Evolutionary conservation across 2,797 vertebrate species (phyloP).

Genomic region (Lutjanus argentimaculatus): DNA sequence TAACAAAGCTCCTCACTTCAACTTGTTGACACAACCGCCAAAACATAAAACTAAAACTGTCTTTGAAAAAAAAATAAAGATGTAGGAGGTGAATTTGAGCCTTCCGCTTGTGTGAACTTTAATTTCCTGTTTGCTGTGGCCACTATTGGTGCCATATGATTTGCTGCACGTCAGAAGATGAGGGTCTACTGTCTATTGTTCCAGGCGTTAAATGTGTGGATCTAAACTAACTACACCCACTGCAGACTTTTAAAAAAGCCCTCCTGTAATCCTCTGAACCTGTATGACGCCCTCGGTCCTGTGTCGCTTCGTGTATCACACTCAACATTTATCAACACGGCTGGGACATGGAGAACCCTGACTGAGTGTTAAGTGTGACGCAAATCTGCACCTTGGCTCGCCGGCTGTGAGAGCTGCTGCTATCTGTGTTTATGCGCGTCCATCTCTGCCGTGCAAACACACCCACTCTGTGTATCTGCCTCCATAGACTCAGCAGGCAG

Average conservation of each 20-base stretch:
- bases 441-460: constrained; percentile 64
- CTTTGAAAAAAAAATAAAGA: no score
- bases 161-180: background rate
- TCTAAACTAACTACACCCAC: background rate
- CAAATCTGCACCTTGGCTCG: constrained; percentile 82
- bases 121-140: background rate
- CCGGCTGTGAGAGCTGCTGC: constrained; percentile 58
- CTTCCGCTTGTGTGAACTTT: background rate
- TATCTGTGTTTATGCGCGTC: constrained; percentile 79
- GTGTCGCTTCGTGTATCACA: constrained; percentile 39
- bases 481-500: constrained; percentile 83
- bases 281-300: constrained; percentile 11
- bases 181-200: background rate
- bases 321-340: constrained; percentile 66
- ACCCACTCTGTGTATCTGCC: constrained; percentile 59
- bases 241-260: background rate
- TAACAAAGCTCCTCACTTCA: no score
- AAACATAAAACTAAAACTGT: no score
- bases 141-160: background rate
- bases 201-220: background rate
- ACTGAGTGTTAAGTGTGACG: constrained; percentile 74
- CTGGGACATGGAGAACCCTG: constrained; percentile 75
- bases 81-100: no score
- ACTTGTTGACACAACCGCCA: no score
- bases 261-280: constrained; percentile 22